phyloP scores from a whole-genome alignment of 2,113 vertebrate genomes.

The Sylvilagus bachmani region DNA sequence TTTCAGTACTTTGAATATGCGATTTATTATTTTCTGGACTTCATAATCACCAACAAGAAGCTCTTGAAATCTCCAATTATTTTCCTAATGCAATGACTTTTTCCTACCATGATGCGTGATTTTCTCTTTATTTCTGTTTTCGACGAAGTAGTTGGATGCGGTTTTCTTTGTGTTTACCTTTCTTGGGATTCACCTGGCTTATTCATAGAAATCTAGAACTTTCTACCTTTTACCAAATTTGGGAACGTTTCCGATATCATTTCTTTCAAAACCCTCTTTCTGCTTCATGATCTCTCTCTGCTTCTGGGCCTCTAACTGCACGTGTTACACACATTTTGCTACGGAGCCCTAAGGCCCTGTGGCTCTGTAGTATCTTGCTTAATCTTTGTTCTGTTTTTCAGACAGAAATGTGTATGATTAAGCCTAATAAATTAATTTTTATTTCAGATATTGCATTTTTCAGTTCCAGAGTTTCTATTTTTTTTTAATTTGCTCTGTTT shows the following conservation, averaged over 20 bases:
- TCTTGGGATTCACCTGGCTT: not conserved
- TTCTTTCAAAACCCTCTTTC: not conserved
- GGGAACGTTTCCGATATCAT: not conserved
- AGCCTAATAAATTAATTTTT: not conserved
- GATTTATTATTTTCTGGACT: not conserved
- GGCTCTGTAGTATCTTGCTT: not conserved
- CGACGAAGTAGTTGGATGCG: not conserved
- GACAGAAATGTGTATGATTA: not conserved
- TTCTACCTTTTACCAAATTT: not conserved
- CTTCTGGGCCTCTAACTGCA: not conserved
- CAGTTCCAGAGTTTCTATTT: not conserved
- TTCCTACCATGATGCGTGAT: not conserved
- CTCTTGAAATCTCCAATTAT: not conserved
- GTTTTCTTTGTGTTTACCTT: not conserved
- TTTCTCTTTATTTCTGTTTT: conserved; percentile 12
- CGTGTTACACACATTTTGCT: not conserved
- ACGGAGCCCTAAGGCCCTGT: not conserved
- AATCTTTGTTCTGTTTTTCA: not conserved
- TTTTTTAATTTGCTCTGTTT: not conserved
- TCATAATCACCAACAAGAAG: not conserved
- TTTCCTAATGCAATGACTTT: not conserved
- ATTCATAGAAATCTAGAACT: not conserved
- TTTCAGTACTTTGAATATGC: not conserved
- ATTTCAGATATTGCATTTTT: not conserved
- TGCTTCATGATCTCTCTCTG: not conserved